These are phyloP conservation scores for Alaudala cheleensis DNA, from an alignment of 2,113 vertebrate genomes.

Conservation along the genomic window DNA sequence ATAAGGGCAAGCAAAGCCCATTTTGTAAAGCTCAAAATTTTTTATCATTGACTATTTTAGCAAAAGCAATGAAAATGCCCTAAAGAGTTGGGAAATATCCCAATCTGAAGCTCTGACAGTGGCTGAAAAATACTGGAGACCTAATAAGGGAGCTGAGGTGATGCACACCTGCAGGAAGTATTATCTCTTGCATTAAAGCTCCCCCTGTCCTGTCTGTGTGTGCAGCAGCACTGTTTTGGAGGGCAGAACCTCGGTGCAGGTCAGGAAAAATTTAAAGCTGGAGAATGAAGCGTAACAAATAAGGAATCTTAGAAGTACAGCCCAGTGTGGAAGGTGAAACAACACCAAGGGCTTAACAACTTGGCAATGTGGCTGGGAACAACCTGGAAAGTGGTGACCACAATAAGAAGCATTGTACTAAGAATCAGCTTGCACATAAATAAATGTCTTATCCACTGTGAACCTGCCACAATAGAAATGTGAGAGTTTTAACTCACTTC, in stretches of 20 bases:
- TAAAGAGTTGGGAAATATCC: not conserved
- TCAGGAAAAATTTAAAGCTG: not conserved
- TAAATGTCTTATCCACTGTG: not conserved
- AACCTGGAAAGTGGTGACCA: not conserved
- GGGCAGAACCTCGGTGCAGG: not conserved
- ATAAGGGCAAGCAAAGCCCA: not conserved
- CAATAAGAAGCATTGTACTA: not conserved
- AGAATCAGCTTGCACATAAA: not conserved
- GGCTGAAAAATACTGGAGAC: not conserved
- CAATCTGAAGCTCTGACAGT: not conserved
- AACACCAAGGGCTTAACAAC: not conserved
- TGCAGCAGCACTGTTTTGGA: not conserved
- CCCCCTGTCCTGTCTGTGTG: not conserved
- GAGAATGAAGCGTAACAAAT: not conserved
- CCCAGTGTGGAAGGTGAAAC: not conserved
- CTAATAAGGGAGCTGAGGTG: not conserved
- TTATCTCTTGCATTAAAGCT: not conserved
- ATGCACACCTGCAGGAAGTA: not conserved
- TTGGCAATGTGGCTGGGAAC: not conserved
- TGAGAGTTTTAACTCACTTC: not conserved
- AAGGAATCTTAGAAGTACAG: not conserved
- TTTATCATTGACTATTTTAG: not conserved
- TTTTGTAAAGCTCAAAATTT: not conserved
- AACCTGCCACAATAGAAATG: not conserved
- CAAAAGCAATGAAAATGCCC: not conserved